These are phyloP conservation scores for Aphis gossypii DNA, from an alignment of 1,140 invertebrate species.

Conservation along the genomic window DNA sequence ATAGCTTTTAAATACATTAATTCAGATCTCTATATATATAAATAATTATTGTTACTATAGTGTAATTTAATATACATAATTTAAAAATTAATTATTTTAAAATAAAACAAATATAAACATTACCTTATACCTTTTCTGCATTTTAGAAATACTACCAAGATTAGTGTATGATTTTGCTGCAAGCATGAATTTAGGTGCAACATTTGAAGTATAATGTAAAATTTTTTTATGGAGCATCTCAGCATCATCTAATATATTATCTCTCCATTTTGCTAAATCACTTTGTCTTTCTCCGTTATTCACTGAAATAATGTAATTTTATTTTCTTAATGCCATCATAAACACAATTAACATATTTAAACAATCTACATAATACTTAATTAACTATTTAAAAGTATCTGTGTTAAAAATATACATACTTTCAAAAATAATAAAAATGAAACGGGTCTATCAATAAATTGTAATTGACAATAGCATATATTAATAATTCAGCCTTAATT, in stretches of 20 bases:
- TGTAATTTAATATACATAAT: not conserved
- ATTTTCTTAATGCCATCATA: too few species aligned
- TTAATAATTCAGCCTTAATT: too few species aligned
- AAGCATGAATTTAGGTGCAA: slow-evolving; percentile 90
- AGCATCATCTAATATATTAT: slow-evolving; percentile 68
- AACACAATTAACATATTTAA: too few species aligned
- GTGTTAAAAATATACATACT: too few species aligned
- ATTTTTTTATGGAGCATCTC: slow-evolving; percentile 83
- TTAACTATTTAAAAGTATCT: too few species aligned
- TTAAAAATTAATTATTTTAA: not conserved
- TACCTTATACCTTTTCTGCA: slow-evolving; percentile 84
- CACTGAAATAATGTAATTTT: not conserved
- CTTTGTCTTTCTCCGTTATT: not conserved
- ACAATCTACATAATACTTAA: too few species aligned
- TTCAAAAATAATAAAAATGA: too few species aligned
- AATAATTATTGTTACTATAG: not conserved
- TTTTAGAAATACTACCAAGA: slow-evolving; percentile 88
- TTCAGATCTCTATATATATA: slow-evolving; percentile 76
- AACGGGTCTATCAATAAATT: too few species aligned
- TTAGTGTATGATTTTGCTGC: slow-evolving; percentile 95
- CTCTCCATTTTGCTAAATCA: not conserved
- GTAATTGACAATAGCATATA: too few species aligned
- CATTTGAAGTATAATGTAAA: slow-evolving; percentile 75
- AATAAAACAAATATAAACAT: slow-evolving; percentile 14
- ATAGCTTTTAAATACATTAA: slow-evolving; percentile 90